phyloP scores from a whole-genome alignment of 2,888 invertebrate genomes.

The Agriopis leucophaearia region DNA sequence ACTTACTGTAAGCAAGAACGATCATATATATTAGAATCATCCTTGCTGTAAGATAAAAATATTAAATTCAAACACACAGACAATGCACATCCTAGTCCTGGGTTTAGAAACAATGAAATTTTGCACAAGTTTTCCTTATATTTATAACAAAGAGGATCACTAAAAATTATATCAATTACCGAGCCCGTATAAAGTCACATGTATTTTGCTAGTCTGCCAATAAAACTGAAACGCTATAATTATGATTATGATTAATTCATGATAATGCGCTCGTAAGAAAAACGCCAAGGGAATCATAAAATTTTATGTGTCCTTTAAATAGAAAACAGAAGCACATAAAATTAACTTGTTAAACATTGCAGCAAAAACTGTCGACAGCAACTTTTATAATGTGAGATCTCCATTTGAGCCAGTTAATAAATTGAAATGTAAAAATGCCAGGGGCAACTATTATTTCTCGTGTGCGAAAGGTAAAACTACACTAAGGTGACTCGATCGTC shows the following conservation, averaged over 20 bases:
- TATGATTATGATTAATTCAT: neutral
- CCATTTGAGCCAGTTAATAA: constrained; percentile 17
- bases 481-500: neutral
- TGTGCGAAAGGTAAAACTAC: neutral
- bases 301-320: constrained; percentile 11
- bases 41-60: too few species aligned
- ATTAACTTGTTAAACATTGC: constrained; percentile 16
- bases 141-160: too few species aligned
- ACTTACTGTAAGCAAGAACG: too few species aligned
- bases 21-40: too few species aligned
- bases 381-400: constrained; percentile 17
- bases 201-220: too few species aligned
- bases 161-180: too few species aligned
- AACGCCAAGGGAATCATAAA: neutral
- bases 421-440: constrained; percentile 18
- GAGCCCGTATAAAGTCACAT: too few species aligned
- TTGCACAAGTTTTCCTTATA: too few species aligned
- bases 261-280: neutral
- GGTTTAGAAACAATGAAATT: too few species aligned
- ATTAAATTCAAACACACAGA: too few species aligned
- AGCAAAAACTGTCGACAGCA: constrained; percentile 14
- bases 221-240: too few species aligned
- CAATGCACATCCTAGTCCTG: too few species aligned
- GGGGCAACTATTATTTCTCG: neutral
- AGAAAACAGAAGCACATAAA: constrained; percentile 18